These are phyloP conservation scores for Etia nguti DNA, from an alignment of 2,113 vertebrate genomes.

Conservation along the genomic window DNA sequence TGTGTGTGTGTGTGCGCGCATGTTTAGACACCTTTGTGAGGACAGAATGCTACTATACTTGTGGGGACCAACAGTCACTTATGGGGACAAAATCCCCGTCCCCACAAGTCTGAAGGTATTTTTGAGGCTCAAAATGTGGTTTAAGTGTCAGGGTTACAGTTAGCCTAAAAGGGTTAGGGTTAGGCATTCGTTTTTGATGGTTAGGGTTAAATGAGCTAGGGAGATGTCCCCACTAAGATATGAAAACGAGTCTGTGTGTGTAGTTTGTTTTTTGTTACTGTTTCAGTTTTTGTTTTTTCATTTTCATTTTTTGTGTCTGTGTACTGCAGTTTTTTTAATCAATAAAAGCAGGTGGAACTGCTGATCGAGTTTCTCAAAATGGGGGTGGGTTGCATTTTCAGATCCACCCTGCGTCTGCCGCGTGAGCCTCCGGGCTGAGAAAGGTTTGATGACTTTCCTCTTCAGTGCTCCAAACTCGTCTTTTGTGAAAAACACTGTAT, in stretches of 20 bases:
- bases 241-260: too few species aligned
- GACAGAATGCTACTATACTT: not conserved
- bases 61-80: not conserved
- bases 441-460: not conserved
- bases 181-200: not conserved
- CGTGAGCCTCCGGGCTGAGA: not conserved
- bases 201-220: not conserved
- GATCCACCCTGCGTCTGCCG: not conserved
- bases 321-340: not conserved
- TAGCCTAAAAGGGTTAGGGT: not conserved
- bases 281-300: not conserved
- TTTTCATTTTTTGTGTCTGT: not conserved
- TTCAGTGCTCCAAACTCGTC: not conserved
- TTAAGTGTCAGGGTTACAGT: not conserved
- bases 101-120: not conserved
- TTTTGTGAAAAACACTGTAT: not conserved
- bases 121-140: not conserved
- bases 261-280: too few species aligned
- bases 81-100: accelerated
- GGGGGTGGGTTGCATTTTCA: not conserved
- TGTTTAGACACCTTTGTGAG: not conserved
- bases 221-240: too few species aligned
- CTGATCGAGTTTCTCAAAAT: not conserved
- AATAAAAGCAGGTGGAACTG: not conserved
- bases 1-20: too few species aligned